Evolutionary conservation across 1,140 invertebrate species (phyloP).

Genomic region (Ostrea denselamellosa): DNA sequence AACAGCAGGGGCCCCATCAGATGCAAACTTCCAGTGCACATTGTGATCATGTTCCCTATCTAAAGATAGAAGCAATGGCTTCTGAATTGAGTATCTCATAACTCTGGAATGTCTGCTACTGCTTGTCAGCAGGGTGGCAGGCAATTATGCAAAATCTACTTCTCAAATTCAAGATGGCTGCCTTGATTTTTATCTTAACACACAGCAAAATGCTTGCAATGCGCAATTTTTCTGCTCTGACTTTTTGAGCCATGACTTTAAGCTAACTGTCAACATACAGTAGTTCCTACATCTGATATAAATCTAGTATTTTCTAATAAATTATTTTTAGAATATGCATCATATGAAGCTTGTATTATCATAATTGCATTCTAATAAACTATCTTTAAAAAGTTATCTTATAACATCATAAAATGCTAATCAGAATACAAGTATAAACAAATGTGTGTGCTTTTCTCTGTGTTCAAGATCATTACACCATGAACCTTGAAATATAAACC

Average conservation of each 20-base stretch:
- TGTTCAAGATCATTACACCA: not conserved
- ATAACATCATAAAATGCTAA: not conserved
- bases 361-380: not conserved
- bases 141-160: slow-evolving; percentile 38
- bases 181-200: not conserved
- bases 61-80: slow-evolving; percentile 28
- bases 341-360: not conserved
- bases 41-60: slow-evolving; percentile 28
- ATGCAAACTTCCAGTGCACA: slow-evolving; percentile 17
- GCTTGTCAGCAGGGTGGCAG: slow-evolving; percentile 35
- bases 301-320: too few relatives aligned
- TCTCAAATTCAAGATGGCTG: slow-evolving; percentile 31
- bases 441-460: not conserved
- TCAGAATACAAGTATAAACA: not conserved
- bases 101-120: slow-evolving; percentile 33
- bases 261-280: not conserved
- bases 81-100: slow-evolving; percentile 20
- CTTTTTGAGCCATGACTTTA: not conserved
- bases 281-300: too few relatives aligned
- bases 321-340: too few relatives aligned
- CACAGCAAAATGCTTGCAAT: not conserved
- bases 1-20: slow-evolving; percentile 33
- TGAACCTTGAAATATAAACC: not conserved
- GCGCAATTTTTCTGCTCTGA: not conserved
- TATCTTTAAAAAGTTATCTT: not conserved